Percentiles rank a stretch among this genome's conserved stretches.
Evolutionary conservation across 2,797 vertebrate genomes (phyloP).

Genomic region (Pampus argenteus): DNA sequence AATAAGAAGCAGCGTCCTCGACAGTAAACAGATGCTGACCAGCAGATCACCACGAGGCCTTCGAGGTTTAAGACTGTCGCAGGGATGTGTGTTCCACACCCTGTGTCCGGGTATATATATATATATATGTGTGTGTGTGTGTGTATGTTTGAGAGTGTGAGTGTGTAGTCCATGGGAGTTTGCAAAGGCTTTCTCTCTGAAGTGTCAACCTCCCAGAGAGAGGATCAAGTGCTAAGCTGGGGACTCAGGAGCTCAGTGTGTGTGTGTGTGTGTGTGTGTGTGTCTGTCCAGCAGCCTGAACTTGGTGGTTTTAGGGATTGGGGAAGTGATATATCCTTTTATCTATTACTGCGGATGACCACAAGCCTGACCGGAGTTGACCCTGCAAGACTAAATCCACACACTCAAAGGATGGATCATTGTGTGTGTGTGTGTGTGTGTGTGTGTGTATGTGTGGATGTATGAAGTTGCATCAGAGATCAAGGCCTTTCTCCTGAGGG

Average conservation of each 20-base stretch:
- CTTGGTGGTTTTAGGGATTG: slow-evolving; percentile 68
- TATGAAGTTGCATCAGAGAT: slow-evolving; percentile 52
- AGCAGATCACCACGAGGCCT: slow-evolving; percentile 68
- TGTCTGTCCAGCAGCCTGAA: slow-evolving; percentile 27
- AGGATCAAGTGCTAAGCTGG: slow-evolving; percentile 81
- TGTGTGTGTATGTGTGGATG: slow-evolving; percentile 34
- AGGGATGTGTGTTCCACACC: slow-evolving; percentile 26
- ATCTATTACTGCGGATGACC: slow-evolving; percentile 71
- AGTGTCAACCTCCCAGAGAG: slow-evolving; percentile 79
- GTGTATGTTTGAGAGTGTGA: slow-evolving; percentile 24
- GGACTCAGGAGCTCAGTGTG: slow-evolving; percentile 68
- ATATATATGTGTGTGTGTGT: slow-evolving; percentile 13
- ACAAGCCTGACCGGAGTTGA: slow-evolving; percentile 56
- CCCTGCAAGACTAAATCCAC: slow-evolving; percentile 51
- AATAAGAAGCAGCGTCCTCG: slow-evolving; percentile 56
- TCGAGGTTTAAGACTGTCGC: slow-evolving; percentile 40
- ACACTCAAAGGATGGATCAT: slow-evolving; percentile 71
- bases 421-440: slow-evolving; percentile 27
- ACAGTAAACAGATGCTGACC: slow-evolving; percentile 74
- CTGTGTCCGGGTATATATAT: not conserved
- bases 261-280: slow-evolving; percentile 43
- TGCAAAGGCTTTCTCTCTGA: slow-evolving; percentile 72
- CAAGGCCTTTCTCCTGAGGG: slow-evolving; percentile 71
- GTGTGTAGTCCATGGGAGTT: slow-evolving; percentile 46
- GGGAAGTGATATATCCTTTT: slow-evolving; percentile 76